Evolutionary conservation across 37 sponge, comb jelly and placozoan genomes (phyloP).

Genomic region (Crambe crambe): DNA sequence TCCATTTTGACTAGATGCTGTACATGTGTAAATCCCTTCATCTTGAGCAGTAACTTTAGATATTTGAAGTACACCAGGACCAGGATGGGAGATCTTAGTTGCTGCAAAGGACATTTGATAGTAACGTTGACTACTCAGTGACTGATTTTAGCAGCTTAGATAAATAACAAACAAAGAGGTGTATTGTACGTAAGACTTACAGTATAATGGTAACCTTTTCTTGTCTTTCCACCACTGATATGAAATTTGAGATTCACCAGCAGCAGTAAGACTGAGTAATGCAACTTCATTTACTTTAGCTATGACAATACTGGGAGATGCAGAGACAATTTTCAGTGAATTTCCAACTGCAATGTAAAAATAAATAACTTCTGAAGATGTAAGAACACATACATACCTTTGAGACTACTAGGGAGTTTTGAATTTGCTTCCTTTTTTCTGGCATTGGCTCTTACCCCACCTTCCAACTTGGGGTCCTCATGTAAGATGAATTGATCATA

Average conservation of each 20-base stretch:
- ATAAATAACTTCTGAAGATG: background rate
- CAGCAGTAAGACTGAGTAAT: slow-evolving; percentile 20
- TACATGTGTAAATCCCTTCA: slow-evolving; percentile 41
- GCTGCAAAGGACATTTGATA: background rate
- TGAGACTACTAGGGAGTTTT: background rate
- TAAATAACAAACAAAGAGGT: background rate
- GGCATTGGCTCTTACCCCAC: background rate
- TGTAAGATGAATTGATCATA: background rate
- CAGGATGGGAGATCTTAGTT: slow-evolving; percentile 9
- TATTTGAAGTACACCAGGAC: slow-evolving; percentile 45
- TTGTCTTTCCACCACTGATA: slow-evolving; percentile 47
- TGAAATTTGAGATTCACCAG: background rate
- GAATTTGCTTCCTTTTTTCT: too few relatives aligned
- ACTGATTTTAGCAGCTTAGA: background rate
- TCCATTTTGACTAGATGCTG: slow-evolving; percentile 4
- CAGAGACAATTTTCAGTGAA: slow-evolving; percentile 7
- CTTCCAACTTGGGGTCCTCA: background rate
- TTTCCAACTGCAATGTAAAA: background rate
- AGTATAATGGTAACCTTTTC: slow-evolving; percentile 1
- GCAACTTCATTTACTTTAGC: background rate
- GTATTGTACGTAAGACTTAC: slow-evolving; percentile 18
- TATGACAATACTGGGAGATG: slow-evolving; percentile 20
- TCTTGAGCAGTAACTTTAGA: slow-evolving; percentile 5
- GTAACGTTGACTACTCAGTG: background rate
- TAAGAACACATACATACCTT: too few relatives aligned